Percentiles rank a stretch among this genome's conserved stretches.
phyloP scores from a whole-genome alignment of 2,113 vertebrate species.

The Pangasianodon gigas region DNA sequence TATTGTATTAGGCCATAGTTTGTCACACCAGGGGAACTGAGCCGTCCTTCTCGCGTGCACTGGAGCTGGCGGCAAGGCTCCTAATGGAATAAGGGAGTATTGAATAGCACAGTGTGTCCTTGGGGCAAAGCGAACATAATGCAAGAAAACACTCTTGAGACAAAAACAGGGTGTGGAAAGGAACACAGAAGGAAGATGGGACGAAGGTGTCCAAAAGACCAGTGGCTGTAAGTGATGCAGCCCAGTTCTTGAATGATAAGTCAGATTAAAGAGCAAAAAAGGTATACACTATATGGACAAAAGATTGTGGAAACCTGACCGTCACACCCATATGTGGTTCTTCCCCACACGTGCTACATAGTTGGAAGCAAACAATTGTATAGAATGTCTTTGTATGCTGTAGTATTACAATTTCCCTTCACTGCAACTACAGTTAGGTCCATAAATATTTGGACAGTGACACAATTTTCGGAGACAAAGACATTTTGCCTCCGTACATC shows the following conservation, averaged over 20 bases:
- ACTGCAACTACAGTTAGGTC: background rate
- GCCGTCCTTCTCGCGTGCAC: conserved; percentile 30
- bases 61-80: conserved; percentile 43
- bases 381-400: background rate
- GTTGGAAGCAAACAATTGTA: background rate
- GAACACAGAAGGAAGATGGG: background rate
- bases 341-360: background rate
- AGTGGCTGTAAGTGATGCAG: background rate
- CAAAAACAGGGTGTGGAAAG: conserved; percentile 13
- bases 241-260: background rate
- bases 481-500: no score
- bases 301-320: background rate
- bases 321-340: background rate
- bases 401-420: background rate
- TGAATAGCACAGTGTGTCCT: conserved; percentile 56
- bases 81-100: conserved; percentile 56
- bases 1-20: conserved; percentile 62
- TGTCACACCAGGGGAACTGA: conserved; percentile 52
- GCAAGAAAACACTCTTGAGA: conserved; percentile 32
- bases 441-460: no score
- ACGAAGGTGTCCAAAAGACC: background rate
- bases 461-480: no score
- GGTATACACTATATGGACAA: background rate
- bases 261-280: background rate
- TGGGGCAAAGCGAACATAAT: conserved; percentile 61